Conservation (phyloP, 2,797 vertebrate genomes). For the Melopsittacus undulatus region DNA sequence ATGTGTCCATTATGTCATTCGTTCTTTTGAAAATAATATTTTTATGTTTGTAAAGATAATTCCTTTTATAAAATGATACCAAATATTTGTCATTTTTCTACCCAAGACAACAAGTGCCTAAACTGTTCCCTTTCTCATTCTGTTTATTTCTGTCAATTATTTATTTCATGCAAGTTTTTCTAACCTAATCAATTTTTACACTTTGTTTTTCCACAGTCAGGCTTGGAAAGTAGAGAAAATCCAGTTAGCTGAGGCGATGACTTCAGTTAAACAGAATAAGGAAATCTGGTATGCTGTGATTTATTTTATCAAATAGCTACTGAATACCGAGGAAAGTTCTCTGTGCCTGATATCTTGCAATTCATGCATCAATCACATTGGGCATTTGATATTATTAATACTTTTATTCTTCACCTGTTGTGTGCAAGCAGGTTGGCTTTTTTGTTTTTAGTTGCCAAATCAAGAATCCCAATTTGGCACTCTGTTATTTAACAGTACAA, state of each 20-base stretch:
- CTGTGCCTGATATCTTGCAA: neutral
- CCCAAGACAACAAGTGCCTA: neutral
- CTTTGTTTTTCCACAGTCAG: neutral
- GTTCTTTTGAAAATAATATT: neutral
- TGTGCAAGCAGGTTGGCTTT: neutral
- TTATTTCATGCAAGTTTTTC: constrained; percentile 35
- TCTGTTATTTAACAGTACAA: neutral
- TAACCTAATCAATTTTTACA: constrained; percentile 14
- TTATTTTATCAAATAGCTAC: constrained; percentile 14
- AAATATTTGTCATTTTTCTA: neutral
- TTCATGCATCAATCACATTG: neutral
- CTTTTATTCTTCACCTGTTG: neutral
- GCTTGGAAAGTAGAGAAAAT: constrained; percentile 21
- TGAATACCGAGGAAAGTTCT: neutral
- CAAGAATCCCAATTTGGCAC: neutral
- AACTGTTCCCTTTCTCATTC: neutral
- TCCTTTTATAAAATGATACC: neutral
- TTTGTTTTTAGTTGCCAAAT: constrained; percentile 5
- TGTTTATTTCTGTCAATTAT: constrained; percentile 32
- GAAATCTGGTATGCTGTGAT: neutral
- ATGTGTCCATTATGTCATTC: neutral
- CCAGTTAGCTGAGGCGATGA: constrained; percentile 7
- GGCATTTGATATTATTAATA: neutral
- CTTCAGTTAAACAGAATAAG: constrained; percentile 24
- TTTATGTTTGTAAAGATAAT: neutral